Evolutionary conservation across 2,888 invertebrate species (phyloP).

Genomic region (Busseola fusca): DNA sequence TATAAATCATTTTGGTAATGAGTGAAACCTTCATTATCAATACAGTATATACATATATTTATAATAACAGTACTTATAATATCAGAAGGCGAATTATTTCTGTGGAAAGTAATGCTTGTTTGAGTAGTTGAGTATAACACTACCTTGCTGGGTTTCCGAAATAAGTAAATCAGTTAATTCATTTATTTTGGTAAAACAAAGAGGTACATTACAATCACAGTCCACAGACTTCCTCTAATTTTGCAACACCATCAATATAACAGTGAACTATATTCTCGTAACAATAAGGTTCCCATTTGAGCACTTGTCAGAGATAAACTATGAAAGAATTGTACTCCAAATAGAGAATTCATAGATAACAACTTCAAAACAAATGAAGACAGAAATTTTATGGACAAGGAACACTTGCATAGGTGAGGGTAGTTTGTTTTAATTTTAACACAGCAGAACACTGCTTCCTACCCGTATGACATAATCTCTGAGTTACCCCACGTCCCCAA

Average conservation of each 20-base stretch:
- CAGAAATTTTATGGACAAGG: neutral
- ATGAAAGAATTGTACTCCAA: neutral
- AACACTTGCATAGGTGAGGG: neutral
- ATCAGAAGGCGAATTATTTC: neutral
- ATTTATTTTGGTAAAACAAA: neutral
- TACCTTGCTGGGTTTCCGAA: neutral
- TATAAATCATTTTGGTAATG: neutral
- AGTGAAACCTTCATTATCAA: no score
- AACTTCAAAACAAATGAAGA: constrained; percentile 13
- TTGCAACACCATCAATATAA: neutral
- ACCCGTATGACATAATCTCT: constrained; percentile 1
- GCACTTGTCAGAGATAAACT: neutral
- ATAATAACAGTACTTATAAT: no score
- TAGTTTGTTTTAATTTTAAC: constrained; percentile 18
- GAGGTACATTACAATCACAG: neutral
- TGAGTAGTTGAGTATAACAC: no score
- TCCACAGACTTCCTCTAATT: no score
- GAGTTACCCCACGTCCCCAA: constrained; percentile 22
- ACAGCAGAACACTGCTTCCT: neutral
- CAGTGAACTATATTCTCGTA: neutral
- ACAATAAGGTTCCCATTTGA: neutral
- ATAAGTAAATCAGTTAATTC: neutral
- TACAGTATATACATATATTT: no score
- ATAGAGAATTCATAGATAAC: neutral
- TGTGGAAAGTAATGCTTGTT: neutral